A percentile compares a stretch with the other conserved stretches of the same genome.
These are phyloP conservation scores for Cassiopea xamachana DNA, from an alignment of 30 jellyfish, hydroid and myxozoan genomes.

Conservation along the genomic window DNA sequence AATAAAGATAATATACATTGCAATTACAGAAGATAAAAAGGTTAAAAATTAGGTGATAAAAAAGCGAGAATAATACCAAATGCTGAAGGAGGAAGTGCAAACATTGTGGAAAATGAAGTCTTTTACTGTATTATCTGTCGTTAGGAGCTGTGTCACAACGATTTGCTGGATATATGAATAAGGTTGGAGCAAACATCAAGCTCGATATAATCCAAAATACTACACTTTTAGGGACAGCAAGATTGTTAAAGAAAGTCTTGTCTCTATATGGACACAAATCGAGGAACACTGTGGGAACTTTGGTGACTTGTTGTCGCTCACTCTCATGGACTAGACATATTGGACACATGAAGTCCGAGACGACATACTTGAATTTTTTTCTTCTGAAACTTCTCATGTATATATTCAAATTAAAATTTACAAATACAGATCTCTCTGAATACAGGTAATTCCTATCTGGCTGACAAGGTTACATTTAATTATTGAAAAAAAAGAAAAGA, in stretches of 20 bases:
- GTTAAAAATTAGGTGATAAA: neutral
- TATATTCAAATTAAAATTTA: too few relatives aligned
- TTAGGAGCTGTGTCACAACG: neutral
- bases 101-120: neutral
- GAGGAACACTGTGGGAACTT: neutral
- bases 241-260: constrained; percentile 1
- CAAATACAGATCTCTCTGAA: too few relatives aligned
- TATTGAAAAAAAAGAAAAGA: too few relatives aligned
- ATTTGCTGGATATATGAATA: neutral
- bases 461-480: too few relatives aligned
- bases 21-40: constrained; percentile 11
- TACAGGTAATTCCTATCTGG: too few relatives aligned
- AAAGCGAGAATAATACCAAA: constrained; percentile 9
- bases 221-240: constrained; percentile 2
- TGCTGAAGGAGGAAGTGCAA: neutral
- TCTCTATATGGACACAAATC: neutral
- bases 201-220: neutral
- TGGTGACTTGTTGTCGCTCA: neutral
- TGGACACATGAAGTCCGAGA: neutral
- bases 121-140: neutral
- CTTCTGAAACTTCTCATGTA: neutral
- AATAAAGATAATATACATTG: neutral
- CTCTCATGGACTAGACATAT: neutral
- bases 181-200: neutral
- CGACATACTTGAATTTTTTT: neutral